phyloP scores from a whole-genome alignment of 2,888 invertebrate genomes.

The Lottia scabra region DNA sequence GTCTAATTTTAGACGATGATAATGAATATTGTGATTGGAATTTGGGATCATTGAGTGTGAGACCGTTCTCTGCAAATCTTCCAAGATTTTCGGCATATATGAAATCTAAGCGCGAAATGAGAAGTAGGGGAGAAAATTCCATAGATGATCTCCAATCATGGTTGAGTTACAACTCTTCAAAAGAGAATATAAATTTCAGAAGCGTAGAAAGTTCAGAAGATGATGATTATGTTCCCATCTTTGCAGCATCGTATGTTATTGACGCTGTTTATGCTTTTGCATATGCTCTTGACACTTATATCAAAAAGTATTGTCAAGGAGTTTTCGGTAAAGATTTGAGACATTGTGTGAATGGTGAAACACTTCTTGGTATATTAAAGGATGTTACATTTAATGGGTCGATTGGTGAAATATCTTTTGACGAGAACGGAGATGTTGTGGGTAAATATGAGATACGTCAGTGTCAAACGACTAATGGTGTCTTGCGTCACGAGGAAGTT shows the following conservation, averaged over 20 bases:
- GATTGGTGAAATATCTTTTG: conserved; percentile 51
- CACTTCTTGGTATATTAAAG: conserved; percentile 41
- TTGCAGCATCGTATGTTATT: conserved; percentile 35
- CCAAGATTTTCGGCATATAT: conserved; percentile 23
- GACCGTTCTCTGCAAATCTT: conserved; percentile 23
- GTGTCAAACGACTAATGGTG: conserved; percentile 29
- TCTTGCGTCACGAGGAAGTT: conserved; percentile 20
- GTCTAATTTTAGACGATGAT: conserved; percentile 30
- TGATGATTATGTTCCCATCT: conserved; percentile 23
- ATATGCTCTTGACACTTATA: conserved; percentile 42
- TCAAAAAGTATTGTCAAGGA: conserved; percentile 39
- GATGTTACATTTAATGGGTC: conserved; percentile 43
- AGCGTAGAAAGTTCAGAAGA: neutral
- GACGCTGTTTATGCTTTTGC: conserved; percentile 53
- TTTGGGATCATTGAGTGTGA: conserved; percentile 35
- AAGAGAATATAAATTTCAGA: neutral
- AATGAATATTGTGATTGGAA: conserved; percentile 30
- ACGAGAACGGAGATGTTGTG: conserved; percentile 52
- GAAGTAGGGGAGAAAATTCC: neutral
- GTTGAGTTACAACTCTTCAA: conserved; percentile 5
- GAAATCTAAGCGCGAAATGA: neutral
- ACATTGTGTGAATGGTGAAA: conserved; percentile 39
- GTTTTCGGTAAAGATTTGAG: conserved; percentile 25
- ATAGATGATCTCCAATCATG: conserved; percentile 1
- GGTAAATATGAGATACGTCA: conserved; percentile 54